phyloP scores from a whole-genome alignment of 2,113 vertebrate genomes.

The Cyanoramphus novaezelandiae region DNA sequence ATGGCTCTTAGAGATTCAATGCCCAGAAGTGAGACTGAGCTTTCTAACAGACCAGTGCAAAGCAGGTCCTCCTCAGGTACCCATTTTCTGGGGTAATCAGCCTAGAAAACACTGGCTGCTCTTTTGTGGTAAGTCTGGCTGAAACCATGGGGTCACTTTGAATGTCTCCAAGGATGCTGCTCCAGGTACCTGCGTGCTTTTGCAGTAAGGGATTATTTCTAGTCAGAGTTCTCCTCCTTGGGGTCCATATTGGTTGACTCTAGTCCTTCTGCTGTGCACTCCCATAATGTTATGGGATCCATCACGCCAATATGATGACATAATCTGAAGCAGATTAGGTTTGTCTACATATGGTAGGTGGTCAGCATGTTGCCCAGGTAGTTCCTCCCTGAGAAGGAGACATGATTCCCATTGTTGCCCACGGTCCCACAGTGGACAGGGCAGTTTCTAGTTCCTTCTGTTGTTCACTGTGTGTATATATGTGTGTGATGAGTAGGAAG shows the following conservation, averaged over 20 bases:
- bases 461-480: background rate
- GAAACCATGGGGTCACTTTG: background rate
- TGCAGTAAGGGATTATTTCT: background rate
- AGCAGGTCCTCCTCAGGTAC: background rate
- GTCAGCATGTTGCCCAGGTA: background rate
- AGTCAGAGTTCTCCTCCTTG: background rate
- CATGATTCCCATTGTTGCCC: background rate
- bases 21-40: background rate
- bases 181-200: background rate
- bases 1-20: background rate
- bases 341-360: background rate
- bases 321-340: background rate
- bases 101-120: background rate
- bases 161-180: background rate
- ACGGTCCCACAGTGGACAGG: background rate
- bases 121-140: background rate
- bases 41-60: background rate
- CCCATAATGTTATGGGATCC: background rate
- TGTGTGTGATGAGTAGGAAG: background rate
- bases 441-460: background rate
- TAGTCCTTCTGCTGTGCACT: background rate
- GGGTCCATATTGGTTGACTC: background rate
- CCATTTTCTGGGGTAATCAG: background rate
- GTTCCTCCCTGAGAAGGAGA: background rate
- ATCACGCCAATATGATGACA: fast-evolving